A percentile compares a stretch with the other conserved stretches of the same genome.
Conservation (phyloP, 2,888 invertebrate species). For the Chloroclysta siterata region DNA sequence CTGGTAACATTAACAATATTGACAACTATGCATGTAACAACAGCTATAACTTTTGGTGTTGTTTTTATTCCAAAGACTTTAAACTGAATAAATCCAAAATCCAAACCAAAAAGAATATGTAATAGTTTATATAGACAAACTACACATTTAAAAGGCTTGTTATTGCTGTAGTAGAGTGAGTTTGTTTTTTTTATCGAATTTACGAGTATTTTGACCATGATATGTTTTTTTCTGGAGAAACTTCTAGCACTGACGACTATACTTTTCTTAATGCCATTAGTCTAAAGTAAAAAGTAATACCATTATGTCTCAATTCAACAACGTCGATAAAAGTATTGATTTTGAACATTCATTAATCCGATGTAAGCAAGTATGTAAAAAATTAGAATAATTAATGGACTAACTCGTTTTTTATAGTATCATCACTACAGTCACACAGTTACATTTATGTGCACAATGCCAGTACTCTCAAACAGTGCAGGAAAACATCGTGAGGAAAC, state of each 20-base stretch:
- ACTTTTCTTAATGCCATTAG: background rate
- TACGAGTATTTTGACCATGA: constrained; percentile 4
- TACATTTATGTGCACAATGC: too few species aligned
- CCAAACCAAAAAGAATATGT: background rate
- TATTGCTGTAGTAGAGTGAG: constrained; percentile 11
- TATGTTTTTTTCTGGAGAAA: background rate
- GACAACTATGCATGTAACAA: background rate
- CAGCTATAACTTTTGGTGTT: background rate
- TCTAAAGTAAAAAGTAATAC: too few species aligned
- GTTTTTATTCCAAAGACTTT: background rate
- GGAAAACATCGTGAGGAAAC: too few species aligned
- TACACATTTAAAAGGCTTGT: constrained; percentile 7
- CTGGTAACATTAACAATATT: background rate
- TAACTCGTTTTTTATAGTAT: too few species aligned
- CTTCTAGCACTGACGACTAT: background rate
- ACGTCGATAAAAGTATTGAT: too few species aligned
- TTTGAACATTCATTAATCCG: too few species aligned
- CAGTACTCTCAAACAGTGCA: too few species aligned
- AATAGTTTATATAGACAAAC: background rate
- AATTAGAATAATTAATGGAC: too few species aligned
- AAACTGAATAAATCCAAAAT: constrained; percentile 11
- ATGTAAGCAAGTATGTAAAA: too few species aligned
- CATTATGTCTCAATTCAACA: too few species aligned
- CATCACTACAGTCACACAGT: too few species aligned
- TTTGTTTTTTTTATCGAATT: constrained; percentile 4